These are phyloP conservation scores for Sinentomon sp. DNA, from an alignment of 2,888 invertebrate species.

Conservation along the genomic window DNA sequence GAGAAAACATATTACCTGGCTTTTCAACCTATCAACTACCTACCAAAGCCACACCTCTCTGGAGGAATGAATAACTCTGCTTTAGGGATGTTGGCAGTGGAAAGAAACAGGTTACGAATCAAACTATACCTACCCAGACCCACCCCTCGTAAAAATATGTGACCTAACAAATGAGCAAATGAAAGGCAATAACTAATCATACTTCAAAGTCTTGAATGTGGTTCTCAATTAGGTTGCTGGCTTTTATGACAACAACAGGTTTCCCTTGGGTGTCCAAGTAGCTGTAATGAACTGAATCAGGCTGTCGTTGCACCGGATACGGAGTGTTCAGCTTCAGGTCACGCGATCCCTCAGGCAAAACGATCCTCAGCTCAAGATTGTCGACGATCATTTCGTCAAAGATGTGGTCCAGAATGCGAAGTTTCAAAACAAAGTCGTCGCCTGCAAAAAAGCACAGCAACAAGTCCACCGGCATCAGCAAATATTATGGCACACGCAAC, in stretches of 20 bases:
- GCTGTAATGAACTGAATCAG: slow-evolving; percentile 56
- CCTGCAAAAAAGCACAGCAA: slow-evolving; percentile 19
- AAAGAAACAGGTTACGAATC: too few species aligned
- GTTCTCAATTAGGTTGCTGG: slow-evolving; percentile 69
- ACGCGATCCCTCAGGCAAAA: slow-evolving; percentile 77
- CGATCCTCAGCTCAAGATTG: slow-evolving; percentile 56
- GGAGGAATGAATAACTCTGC: too few species aligned
- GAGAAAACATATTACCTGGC: too few species aligned
- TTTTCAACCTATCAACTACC: too few species aligned
- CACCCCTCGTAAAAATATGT: too few species aligned
- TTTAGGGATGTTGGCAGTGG: too few species aligned
- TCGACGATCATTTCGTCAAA: slow-evolving; percentile 91
- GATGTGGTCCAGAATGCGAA: slow-evolving; percentile 86
- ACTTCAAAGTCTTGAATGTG: slow-evolving; percentile 82
- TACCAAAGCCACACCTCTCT: too few species aligned
- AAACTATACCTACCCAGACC: too few species aligned
- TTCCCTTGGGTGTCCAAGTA: slow-evolving; percentile 86
- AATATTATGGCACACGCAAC: too few species aligned
- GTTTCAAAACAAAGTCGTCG: slow-evolving; percentile 49
- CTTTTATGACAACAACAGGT: slow-evolving; percentile 52
- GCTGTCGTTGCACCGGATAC: slow-evolving; percentile 41
- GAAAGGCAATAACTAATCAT: slow-evolving; percentile 12
- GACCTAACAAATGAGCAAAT: too few species aligned
- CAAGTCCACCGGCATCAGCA: slow-evolving; percentile 19
- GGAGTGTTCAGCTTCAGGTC: slow-evolving; percentile 54